Evolutionary conservation across 2,888 invertebrate species (phyloP).

Genomic region (Drepana falcataria): DNA sequence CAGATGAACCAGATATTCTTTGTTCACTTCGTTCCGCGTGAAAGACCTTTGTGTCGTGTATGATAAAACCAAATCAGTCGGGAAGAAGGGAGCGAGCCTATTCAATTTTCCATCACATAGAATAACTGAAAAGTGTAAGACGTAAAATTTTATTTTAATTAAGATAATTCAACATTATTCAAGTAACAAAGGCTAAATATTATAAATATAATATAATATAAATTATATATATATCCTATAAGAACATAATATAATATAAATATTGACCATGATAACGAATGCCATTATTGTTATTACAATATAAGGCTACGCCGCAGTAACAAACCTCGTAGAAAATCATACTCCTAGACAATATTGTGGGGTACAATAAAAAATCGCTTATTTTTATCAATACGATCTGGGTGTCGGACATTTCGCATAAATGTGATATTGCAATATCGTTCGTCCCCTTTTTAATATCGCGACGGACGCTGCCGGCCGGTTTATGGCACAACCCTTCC

Average conservation of each 20-base stretch:
- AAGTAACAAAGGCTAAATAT: not conserved
- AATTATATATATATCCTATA: not conserved
- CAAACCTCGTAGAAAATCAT: conserved; percentile 37
- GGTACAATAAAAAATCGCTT: conserved; percentile 76
- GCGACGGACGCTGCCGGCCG: conserved; percentile 73
- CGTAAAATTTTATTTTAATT: conserved; percentile 61
- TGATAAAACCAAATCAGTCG: not conserved
- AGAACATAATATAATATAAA: not conserved
- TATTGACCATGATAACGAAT: not conserved
- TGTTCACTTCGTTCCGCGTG: not conserved
- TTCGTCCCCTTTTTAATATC: conserved; percentile 78
- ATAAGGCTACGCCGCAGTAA: conserved; percentile 20
- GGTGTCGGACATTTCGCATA: conserved; percentile 77
- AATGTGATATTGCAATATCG: conserved; percentile 79
- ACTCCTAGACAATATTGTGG: conserved; percentile 49
- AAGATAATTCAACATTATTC: conserved; percentile 35
- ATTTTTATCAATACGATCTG: conserved; percentile 79
- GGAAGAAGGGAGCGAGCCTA: conserved; percentile 14
- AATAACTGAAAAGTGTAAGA: conserved; percentile 53
- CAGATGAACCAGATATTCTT: not conserved
- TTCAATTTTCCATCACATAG: conserved; percentile 53
- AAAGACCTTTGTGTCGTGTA: not conserved
- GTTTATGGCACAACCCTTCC: conserved; percentile 78
- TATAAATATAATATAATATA: too few species aligned
- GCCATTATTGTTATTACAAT: conserved; percentile 2